These are phyloP conservation scores for Diadromus collaris DNA, from an alignment of 2,888 invertebrate genomes.

Conservation along the genomic window DNA sequence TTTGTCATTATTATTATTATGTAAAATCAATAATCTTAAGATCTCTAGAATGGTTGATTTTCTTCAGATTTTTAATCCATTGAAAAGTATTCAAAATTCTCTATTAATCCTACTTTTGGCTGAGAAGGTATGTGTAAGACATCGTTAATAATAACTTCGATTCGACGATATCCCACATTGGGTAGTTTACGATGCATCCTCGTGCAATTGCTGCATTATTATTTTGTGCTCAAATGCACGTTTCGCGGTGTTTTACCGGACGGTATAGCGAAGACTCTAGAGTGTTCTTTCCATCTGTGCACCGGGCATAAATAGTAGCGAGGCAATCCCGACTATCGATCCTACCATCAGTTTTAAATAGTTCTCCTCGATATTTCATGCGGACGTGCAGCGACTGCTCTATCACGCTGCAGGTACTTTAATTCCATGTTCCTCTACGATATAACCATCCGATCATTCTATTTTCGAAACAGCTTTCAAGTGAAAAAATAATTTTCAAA, in stretches of 20 bases:
- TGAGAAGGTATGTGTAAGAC: too few relatives aligned
- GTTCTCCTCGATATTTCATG: constrained; percentile 50
- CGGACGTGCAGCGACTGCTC: constrained; percentile 16
- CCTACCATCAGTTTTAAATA: constrained; percentile 52
- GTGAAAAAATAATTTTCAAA: not conserved
- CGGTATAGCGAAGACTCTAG: constrained; percentile 14
- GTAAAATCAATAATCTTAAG: too few relatives aligned
- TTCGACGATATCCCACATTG: not conserved
- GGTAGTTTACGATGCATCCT: not conserved
- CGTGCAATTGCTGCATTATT: constrained; percentile 21
- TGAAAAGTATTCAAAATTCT: too few relatives aligned
- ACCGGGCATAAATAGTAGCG: constrained; percentile 35
- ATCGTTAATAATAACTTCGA: not conserved
- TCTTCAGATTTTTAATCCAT: too few relatives aligned
- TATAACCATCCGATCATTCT: not conserved
- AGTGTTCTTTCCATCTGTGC: constrained; percentile 11
- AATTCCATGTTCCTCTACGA: constrained; percentile 6
- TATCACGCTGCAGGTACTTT: constrained; percentile 22
- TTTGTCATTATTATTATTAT: too few relatives aligned
- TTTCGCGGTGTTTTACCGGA: not conserved
- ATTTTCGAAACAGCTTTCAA: not conserved
- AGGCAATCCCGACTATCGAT: constrained; percentile 53
- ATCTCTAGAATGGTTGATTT: too few relatives aligned
- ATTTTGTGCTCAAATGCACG: constrained; percentile 16
- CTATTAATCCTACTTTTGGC: too few relatives aligned